These are phyloP conservation scores for Pygocentrus nattereri DNA, from an alignment of 2,797 vertebrate species.

Conservation along the genomic window DNA sequence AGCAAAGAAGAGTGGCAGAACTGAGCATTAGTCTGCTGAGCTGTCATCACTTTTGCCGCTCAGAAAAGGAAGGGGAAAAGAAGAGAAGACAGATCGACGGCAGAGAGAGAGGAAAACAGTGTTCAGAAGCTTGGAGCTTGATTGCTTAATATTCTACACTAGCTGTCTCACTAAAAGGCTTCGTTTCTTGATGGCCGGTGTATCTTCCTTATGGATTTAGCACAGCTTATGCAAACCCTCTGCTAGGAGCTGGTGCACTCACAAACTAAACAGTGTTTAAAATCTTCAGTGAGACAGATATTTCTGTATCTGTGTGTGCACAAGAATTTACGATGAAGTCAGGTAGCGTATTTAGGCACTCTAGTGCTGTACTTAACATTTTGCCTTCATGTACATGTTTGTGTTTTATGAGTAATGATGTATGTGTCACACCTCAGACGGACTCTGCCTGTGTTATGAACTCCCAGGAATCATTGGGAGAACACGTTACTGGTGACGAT, in stretches of 20 bases:
- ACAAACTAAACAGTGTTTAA: too few relatives aligned
- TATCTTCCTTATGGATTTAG: neutral
- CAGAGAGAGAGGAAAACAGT: neutral
- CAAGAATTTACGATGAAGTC: neutral
- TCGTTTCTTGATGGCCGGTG: neutral
- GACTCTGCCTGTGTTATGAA: too few relatives aligned
- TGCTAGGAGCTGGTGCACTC: slow-evolving; percentile 3
- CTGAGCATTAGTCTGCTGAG: neutral
- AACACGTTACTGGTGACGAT: too few relatives aligned
- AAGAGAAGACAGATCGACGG: neutral
- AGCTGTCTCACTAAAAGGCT: neutral
- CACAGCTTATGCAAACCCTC: slow-evolving; percentile 11
- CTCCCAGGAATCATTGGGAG: too few relatives aligned
- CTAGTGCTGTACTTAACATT: slow-evolving; percentile 15
- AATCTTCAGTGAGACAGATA: slow-evolving; percentile 4
- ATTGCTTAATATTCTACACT: neutral
- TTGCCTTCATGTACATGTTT: neutral
- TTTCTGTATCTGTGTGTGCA: slow-evolving; percentile 4
- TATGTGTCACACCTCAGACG: too few relatives aligned
- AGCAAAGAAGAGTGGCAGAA: neutral
- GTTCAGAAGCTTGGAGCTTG: neutral
- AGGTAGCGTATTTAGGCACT: neutral
- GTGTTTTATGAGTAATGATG: slow-evolving; percentile 9
- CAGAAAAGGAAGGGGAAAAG: neutral
- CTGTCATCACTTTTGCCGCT: too few relatives aligned